Conservation (phyloP, 2,888 invertebrate genomes). For the Antitype chi region DNA sequence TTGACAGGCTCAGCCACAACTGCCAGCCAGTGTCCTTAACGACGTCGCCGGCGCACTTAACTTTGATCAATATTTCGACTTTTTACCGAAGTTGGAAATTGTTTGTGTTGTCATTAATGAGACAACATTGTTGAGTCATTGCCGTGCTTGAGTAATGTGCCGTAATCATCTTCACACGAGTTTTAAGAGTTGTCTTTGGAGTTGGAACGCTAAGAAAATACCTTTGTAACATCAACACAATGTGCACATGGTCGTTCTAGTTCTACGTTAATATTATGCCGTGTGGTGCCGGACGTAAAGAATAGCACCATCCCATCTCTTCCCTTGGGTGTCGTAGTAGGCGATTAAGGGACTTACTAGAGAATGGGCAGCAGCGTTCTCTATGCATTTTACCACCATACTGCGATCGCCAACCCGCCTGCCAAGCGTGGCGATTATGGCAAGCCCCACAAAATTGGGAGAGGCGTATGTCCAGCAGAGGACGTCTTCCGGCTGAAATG, state of each 20-base stretch:
- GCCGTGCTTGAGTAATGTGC: constrained; percentile 44
- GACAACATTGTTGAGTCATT: constrained; percentile 46
- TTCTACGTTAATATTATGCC: neutral
- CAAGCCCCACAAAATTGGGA: too few relatives aligned
- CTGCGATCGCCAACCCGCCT: too few relatives aligned
- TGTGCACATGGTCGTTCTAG: neutral
- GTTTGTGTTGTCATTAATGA: constrained; percentile 53
- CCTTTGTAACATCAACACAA: neutral
- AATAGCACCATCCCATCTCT: too few relatives aligned
- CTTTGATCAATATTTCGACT: constrained; percentile 69
- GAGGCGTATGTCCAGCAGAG: too few relatives aligned
- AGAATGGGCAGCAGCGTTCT: too few relatives aligned
- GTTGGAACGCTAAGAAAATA: neutral
- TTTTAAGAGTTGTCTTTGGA: constrained; percentile 24
- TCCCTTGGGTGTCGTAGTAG: too few relatives aligned
- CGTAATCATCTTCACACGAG: constrained; percentile 29
- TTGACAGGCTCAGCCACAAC: constrained; percentile 10
- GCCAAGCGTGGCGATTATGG: too few relatives aligned
- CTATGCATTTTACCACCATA: too few relatives aligned
- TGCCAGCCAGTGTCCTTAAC: constrained; percentile 34
- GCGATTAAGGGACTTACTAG: too few relatives aligned
- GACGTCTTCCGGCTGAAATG: too few relatives aligned
- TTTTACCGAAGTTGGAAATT: constrained; percentile 61
- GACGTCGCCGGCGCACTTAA: constrained; percentile 51
- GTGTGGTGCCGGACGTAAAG: too few relatives aligned